phyloP scores from a whole-genome alignment of 2,888 invertebrate species.

The Drosophila anomalipes region DNA sequence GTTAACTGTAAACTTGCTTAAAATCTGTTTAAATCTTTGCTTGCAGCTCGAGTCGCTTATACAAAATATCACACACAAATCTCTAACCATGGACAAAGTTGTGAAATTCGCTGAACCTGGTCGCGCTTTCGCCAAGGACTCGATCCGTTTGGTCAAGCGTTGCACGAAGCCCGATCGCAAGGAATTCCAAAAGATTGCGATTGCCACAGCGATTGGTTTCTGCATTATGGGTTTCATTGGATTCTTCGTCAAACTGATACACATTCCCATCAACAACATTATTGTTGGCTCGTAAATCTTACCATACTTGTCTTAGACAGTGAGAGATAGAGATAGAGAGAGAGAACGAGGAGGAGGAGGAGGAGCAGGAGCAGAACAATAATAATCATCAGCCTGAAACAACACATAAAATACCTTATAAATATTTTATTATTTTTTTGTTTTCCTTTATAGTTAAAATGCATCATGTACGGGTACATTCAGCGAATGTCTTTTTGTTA shows the following conservation, averaged over 20 bases:
- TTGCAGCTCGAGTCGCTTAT: constrained; percentile 35
- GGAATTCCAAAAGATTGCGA: constrained; percentile 99
- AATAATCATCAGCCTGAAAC: constrained; percentile 59
- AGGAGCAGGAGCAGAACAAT: constrained; percentile 33
- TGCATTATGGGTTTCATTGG: constrained; percentile 99
- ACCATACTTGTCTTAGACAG: background rate
- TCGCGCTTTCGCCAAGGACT: constrained; percentile 98
- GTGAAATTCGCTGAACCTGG: constrained; percentile 97
- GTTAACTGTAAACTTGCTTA: background rate
- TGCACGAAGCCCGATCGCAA: constrained; percentile 99
- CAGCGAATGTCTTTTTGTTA: constrained; percentile 68
- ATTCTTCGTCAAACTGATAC: constrained; percentile 99
- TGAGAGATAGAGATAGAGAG: background rate
- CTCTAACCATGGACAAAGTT: constrained; percentile 95
- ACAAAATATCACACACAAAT: constrained; percentile 2
- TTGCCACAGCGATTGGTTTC: constrained; percentile 99
- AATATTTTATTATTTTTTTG: constrained; percentile 11
- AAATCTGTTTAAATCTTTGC: constrained; percentile 3
- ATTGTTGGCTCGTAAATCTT: constrained; percentile 92
- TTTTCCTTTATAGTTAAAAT: constrained; percentile 45
- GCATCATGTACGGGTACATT: constrained; percentile 56
- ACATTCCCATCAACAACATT: constrained; percentile 99
- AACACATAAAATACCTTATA: constrained; percentile 35
- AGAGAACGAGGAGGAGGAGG: background rate
- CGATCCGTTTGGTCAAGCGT: constrained; percentile 98